Conservation (phyloP, 2,888 invertebrate genomes). For the Pediacus dermestoides region DNA sequence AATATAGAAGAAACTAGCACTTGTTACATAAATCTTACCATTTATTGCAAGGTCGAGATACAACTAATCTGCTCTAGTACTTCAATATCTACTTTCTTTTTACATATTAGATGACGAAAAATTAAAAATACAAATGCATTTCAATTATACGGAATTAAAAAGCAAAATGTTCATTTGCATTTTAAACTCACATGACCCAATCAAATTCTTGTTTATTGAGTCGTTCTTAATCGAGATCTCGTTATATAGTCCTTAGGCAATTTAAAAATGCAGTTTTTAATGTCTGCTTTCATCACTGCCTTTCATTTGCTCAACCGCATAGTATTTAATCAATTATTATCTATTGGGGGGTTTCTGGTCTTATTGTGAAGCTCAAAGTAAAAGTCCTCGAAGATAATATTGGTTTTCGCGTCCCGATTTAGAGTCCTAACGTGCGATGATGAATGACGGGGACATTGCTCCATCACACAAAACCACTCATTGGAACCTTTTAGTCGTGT, state of each 20-base stretch:
- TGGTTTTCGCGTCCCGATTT: background rate
- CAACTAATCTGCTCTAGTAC: background rate
- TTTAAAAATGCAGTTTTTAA: slow-evolving; percentile 26
- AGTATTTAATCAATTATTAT: slow-evolving; percentile 12
- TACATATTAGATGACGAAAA: background rate
- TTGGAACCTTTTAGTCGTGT: slow-evolving; percentile 3
- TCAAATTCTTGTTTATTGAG: slow-evolving; percentile 26
- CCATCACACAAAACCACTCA: slow-evolving; percentile 6
- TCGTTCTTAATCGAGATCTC: slow-evolving; percentile 25
- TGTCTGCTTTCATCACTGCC: slow-evolving; percentile 17
- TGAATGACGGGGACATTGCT: slow-evolving; percentile 6
- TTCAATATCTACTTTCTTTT: slow-evolving; percentile 4
- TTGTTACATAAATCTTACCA: slow-evolving; percentile 3
- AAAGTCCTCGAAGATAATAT: too few relatives aligned
- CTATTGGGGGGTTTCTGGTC: background rate
- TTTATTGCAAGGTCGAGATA: slow-evolving; percentile 1
- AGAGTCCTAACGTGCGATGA: slow-evolving; percentile 2
- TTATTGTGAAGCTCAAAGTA: background rate
- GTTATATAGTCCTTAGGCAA: slow-evolving; percentile 20
- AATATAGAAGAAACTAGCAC: slow-evolving; percentile 3
- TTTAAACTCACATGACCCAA: slow-evolving; percentile 19
- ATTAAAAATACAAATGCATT: background rate
- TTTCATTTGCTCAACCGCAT: slow-evolving; percentile 18
- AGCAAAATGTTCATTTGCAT: slow-evolving; percentile 12
- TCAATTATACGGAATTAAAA: background rate